phyloP scores from a whole-genome alignment of 1,140 invertebrate genomes.

The Anastrepha ludens region DNA sequence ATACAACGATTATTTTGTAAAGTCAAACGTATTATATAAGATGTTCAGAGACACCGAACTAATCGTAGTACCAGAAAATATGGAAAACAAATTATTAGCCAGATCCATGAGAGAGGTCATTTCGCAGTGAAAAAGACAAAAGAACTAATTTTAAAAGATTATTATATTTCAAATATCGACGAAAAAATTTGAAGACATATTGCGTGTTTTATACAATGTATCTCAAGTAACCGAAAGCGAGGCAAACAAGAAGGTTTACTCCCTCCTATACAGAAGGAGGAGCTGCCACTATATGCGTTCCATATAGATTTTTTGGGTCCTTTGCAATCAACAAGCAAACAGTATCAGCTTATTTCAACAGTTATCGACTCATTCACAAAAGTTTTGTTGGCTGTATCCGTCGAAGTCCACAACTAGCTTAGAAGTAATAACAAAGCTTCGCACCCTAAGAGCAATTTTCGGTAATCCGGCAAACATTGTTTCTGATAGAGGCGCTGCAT shows the following conservation, averaged over 20 bases:
- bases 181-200: constrained; percentile 67
- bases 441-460: constrained; percentile 63
- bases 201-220: constrained; percentile 65
- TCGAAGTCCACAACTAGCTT: constrained; percentile 56
- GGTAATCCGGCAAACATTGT: constrained; percentile 62
- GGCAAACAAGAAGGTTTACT: constrained; percentile 73
- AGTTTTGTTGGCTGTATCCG: constrained; percentile 72
- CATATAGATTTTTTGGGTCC: constrained; percentile 65
- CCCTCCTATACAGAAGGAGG: constrained; percentile 64
- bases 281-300: constrained; percentile 61
- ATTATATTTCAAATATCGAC: constrained; percentile 69
- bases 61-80: constrained; percentile 63
- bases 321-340: constrained; percentile 56
- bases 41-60: not conserved
- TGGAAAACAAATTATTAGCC: constrained; percentile 64
- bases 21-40: constrained; percentile 13
- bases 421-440: constrained; percentile 62
- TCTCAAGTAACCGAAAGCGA: constrained; percentile 62
- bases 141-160: constrained; percentile 70
- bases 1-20: constrained; percentile 16
- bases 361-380: constrained; percentile 56
- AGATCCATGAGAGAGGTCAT: constrained; percentile 69
- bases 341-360: not conserved
- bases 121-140: constrained; percentile 71
- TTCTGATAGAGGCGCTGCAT: constrained; percentile 42